These are phyloP conservation scores for Acronicta alni DNA, from an alignment of 2,888 invertebrate genomes.

Conservation along the genomic window DNA sequence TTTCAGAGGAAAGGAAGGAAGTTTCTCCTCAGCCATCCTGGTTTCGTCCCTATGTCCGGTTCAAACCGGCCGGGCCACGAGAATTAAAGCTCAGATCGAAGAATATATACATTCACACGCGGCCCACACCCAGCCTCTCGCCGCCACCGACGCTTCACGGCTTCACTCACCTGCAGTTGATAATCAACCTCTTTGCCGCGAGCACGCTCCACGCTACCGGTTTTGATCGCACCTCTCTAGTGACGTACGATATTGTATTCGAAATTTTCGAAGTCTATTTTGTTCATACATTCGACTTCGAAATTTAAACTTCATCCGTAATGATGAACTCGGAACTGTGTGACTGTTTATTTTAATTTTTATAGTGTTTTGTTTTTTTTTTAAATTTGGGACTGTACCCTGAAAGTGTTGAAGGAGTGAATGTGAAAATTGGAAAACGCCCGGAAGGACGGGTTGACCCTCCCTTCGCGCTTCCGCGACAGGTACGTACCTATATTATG, in stretches of 20 bases:
- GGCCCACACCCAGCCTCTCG: conserved; percentile 75
- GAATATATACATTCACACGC: conserved; percentile 64
- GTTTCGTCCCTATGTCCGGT: conserved; percentile 50
- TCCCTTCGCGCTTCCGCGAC: conserved; percentile 73
- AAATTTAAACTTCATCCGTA: conserved; percentile 37
- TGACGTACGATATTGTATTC: conserved; percentile 47
- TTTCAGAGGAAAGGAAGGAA: conserved; percentile 55
- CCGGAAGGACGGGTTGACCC: conserved; percentile 77
- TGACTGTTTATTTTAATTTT: conserved; percentile 48
- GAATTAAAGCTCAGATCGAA: conserved; percentile 24
- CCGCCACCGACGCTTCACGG: conserved; percentile 58
- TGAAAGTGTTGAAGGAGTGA: conserved; percentile 63
- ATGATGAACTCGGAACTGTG: conserved; percentile 51
- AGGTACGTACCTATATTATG: conserved; percentile 76
- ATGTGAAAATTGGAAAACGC: conserved; percentile 77
- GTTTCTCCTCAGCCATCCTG: conserved; percentile 59
- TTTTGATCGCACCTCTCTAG: conserved; percentile 49
- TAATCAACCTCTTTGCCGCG: conserved; percentile 75
- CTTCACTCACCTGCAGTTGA: conserved; percentile 75
- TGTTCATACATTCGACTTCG: conserved; percentile 43
- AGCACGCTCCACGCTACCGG: conserved; percentile 68
- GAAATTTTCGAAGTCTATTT: conserved; percentile 28
- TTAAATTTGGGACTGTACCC: conserved; percentile 36
- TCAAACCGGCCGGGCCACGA: conserved; percentile 47
- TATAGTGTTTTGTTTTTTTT: conserved; percentile 44